Evolutionary conservation across 2,113 vertebrate genomes (phyloP), one percentile per base, ranked within the genome.

Genomic region (Regulus satrapa): DNA sequence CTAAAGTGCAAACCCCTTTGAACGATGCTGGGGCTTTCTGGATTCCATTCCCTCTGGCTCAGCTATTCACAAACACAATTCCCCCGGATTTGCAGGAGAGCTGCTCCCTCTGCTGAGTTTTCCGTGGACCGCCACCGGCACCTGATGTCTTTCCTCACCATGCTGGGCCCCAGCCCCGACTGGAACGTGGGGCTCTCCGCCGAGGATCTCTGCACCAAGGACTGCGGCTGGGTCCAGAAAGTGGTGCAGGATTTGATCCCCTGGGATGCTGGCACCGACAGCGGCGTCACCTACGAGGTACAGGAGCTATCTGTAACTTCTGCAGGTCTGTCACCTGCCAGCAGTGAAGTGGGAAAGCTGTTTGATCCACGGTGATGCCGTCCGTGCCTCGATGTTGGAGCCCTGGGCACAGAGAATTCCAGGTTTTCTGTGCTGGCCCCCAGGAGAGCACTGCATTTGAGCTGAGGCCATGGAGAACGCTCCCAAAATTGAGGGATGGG

Each of bases 251-350:
- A 99, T 96, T 94, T 99, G 90, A 99, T 99, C 68, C 99, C 99
- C 31, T 99, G 99, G 99, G 99, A 99, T 26, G 99, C 99, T 2
- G 99, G 99, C 94, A 99, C 99, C 0, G 99, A 99, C 98, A 99
- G 98, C 0, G 99, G 99, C 0, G 98, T 99, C 74, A 98, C 98
- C 56, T 99, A 99, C 12, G 99, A 99, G 99, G 99, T 99, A 86
- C 4, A 48, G 46, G 31, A 20, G 9, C 46, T 21, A 1, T 9
- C 51, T 74, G 13, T 10, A 8, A 2, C 28, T 18, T 18, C 20
- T 4, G 7, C 29, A 4, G 1, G 34, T 12, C 1, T 6, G 13
- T 55, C 32, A 7, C 52, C 41, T 72, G 49, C n/a, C 17, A 69
- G 67, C 45, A 34, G 34, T 2, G 14, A 32, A 52, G 45, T 28